A percentile compares a stretch with the other conserved stretches of the same genome.
These are phyloP conservation scores for Smittia aterrima DNA, from an alignment of 2,888 invertebrate genomes.

Conservation along the genomic window DNA sequence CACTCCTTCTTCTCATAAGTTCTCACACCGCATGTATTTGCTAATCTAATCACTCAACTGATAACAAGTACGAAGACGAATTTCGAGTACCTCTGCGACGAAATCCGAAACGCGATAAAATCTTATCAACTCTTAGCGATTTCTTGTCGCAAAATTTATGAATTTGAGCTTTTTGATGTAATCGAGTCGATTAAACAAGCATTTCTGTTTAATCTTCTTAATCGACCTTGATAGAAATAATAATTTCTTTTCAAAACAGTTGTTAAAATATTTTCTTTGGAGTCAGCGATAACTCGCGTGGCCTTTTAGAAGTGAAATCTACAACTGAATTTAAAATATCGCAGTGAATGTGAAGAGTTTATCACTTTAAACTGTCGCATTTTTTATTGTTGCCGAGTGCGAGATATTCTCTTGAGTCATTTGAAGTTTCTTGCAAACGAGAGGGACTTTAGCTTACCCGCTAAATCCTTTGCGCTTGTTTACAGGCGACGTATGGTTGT, in stretches of 20 bases:
- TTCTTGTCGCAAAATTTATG: background rate
- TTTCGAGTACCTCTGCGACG: background rate
- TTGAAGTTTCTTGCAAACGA: background rate
- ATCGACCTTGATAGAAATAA: background rate
- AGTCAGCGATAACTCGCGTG: background rate
- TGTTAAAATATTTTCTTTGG: background rate
- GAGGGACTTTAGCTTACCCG: slow-evolving; percentile 64
- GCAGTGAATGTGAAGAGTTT: background rate
- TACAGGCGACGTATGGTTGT: slow-evolving; percentile 72
- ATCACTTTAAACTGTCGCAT: background rate
- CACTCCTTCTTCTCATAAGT: background rate
- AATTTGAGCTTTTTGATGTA: background rate
- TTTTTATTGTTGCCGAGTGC: background rate
- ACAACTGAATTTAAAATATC: background rate
- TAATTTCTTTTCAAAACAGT: background rate
- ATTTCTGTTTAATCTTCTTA: background rate
- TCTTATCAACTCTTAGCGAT: slow-evolving; percentile 6
- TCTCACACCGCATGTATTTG: background rate
- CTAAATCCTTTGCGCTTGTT: slow-evolving; percentile 82
- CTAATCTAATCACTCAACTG: slow-evolving; percentile 21
- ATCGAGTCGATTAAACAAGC: background rate
- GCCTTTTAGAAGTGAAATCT: background rate
- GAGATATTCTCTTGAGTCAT: slow-evolving; percentile 7
- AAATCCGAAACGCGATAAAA: background rate
- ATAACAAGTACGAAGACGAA: slow-evolving; percentile 9